Evolutionary conservation across 2,888 invertebrate species (phyloP).

Genomic region (Hybos culiciformis): DNA sequence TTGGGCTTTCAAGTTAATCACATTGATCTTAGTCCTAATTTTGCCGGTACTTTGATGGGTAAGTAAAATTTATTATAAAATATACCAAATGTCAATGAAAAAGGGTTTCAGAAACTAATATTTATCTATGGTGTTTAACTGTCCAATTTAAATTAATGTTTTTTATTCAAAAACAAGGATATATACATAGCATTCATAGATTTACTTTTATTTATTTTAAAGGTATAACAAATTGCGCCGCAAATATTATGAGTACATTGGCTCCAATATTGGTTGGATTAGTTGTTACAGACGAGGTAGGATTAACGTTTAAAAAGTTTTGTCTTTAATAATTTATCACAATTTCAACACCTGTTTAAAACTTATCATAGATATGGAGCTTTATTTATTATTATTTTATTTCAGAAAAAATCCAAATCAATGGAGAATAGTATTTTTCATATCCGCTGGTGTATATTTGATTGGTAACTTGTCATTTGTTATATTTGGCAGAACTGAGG

Average conservation of each 20-base stretch:
- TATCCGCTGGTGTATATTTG: constrained; percentile 41
- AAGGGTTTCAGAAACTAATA: too few species aligned
- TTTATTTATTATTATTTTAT: constrained; percentile 9
- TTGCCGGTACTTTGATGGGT: constrained; percentile 76
- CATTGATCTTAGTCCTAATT: constrained; percentile 72
- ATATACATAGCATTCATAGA: too few species aligned
- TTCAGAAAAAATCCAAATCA: constrained; percentile 28
- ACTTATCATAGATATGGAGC: too few species aligned
- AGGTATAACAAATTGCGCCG: constrained; percentile 64
- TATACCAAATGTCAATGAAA: too few species aligned
- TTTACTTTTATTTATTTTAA: too few species aligned
- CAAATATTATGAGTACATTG: constrained; percentile 63
- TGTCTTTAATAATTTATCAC: background rate
- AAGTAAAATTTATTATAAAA: too few species aligned
- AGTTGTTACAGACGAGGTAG: constrained; percentile 55
- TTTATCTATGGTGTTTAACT: too few species aligned
- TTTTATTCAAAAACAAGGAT: too few species aligned
- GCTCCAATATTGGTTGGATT: constrained; percentile 61
- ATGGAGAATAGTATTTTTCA: constrained; percentile 44
- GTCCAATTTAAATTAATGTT: too few species aligned
- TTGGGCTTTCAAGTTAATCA: constrained; percentile 71
- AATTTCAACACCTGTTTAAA: background rate
- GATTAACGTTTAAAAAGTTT: constrained; percentile 19
- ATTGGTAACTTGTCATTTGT: constrained; percentile 41
- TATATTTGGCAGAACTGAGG: constrained; percentile 40